Base-by-base conservation (phyloP, 2,888 invertebrate genomes). In the Ligdia adustata region DNA sequence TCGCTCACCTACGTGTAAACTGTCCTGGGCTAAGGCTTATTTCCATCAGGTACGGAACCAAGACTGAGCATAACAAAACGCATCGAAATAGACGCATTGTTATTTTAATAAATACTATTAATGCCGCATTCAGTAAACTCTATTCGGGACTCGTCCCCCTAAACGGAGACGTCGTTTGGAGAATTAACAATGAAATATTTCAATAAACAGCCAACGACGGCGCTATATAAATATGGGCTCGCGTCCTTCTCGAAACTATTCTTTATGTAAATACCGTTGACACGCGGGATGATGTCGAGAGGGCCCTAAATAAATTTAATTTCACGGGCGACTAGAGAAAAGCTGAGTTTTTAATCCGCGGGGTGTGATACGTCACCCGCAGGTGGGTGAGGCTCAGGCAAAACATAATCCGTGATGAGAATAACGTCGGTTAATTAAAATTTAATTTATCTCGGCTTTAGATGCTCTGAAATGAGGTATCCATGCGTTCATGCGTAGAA, bases 141-240 rank as follows among this genome's bases (percentile, higher is more conserved):
- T 75, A 76, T 79, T 80, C 69, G 70, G 65, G 71, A 73, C 71
- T 69, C 76, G 64, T 76, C 78, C 79, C 81, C 77, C 66, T 67
- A 70, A 78, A 76, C 70, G 69, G 67, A 69, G 76, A 72, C 72
- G 76, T 80, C 77, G 77, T 77, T 81, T 69, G 63, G 72, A 75
- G 82, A 84, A 84, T 87, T 87, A 85, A 90, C 85, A 86, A 87
- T 84, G 83, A 86, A 84, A 84, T 87, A 88, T 85, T 85, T 89
- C 82, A 88, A 88, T 89, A 86, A 87, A 80, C 79, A 79, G 70
- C 62, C 55, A 72, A 62, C 75, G 79, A 70, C 73, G 77, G 72
- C 71, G 76, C 75, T 82, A 75, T 77, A 82, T 85, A 90, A 89
- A 89, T 84, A 89, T 72, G 76, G 76, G 76, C 78, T 65, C 66